phyloP scores from a whole-genome alignment of 2,888 invertebrate genomes.

The Endotricha flammealis region DNA sequence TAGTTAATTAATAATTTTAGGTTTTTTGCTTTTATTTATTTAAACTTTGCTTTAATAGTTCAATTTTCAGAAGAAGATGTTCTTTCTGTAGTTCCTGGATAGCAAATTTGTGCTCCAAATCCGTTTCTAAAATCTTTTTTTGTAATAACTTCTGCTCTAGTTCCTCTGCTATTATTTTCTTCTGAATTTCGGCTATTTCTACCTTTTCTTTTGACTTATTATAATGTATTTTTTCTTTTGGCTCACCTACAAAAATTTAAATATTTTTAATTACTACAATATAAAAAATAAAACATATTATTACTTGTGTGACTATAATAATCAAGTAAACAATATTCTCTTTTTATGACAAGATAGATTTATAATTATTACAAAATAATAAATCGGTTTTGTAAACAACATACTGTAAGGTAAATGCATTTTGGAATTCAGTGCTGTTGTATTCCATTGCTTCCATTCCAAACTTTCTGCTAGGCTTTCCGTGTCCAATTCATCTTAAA shows the following conservation, averaged over 20 bases:
- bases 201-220: slow-evolving; percentile 1
- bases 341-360: not conserved
- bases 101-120: slow-evolving; percentile 3
- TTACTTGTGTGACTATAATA: too few species aligned
- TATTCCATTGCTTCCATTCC: too few species aligned
- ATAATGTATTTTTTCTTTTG: slow-evolving; percentile 1
- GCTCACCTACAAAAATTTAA: slow-evolving; percentile 1
- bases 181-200: slow-evolving; percentile 2
- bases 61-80: too few species aligned
- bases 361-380: too few species aligned
- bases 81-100: not conserved
- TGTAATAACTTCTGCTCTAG: slow-evolving; percentile 6
- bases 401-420: too few species aligned
- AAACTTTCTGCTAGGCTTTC: too few species aligned
- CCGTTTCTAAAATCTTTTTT: slow-evolving; percentile 6
- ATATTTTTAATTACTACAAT: not conserved
- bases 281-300: not conserved
- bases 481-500: too few species aligned
- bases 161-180: slow-evolving; percentile 3
- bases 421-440: too few species aligned
- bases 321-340: too few species aligned
- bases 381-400: too few species aligned
- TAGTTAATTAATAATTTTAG: too few species aligned
- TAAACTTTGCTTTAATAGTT: too few species aligned
- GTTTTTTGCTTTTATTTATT: not conserved